Conservation (phyloP, 2,113 vertebrate species). For the Loxodonta africana region DNA sequence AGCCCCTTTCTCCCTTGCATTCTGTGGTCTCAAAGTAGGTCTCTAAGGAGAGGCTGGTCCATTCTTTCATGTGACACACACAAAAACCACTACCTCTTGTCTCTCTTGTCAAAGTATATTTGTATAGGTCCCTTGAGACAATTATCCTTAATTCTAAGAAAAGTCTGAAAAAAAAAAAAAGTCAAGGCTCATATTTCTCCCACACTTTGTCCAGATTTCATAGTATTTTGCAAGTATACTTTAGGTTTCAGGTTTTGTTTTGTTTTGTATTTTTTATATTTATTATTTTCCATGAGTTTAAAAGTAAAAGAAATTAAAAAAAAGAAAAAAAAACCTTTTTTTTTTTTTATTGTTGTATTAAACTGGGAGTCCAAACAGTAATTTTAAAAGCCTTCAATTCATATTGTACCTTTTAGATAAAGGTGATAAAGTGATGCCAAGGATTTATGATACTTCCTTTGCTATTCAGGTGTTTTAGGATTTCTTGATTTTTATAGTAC, state of each 20-base stretch:
- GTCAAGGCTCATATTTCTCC: background rate
- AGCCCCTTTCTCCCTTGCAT: background rate
- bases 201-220: background rate
- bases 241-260: background rate
- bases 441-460: slow-evolving; percentile 24
- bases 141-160: background rate
- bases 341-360: background rate
- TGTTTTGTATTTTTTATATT: background rate
- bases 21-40: background rate
- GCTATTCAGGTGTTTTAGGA: background rate
- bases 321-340: too few relatives aligned
- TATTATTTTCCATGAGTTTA: slow-evolving; percentile 15
- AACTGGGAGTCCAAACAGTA: background rate
- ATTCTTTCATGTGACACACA: background rate
- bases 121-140: background rate
- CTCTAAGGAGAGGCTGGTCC: background rate
- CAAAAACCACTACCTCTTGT: background rate
- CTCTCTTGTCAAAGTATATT: background rate
- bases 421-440: background rate
- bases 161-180: background rate
- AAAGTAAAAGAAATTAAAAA: background rate
- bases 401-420: background rate
- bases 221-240: background rate
- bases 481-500: background rate
- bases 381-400: background rate